Conservation (phyloP, 92 coral and sea anemone species). For the Heteractis magnifica region DNA sequence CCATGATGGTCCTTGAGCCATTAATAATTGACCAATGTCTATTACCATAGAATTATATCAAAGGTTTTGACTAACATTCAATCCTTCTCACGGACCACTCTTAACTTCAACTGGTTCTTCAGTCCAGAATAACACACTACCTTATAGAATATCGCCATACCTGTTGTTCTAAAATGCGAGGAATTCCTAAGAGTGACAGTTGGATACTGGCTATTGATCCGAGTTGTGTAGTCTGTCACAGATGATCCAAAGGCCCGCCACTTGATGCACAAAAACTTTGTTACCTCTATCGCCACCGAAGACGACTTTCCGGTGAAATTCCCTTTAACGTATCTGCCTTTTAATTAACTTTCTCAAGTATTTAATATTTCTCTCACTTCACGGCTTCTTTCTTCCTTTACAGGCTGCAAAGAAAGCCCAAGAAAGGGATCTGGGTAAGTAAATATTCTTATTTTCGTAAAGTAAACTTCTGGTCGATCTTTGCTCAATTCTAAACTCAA, state of each 20-base stretch:
- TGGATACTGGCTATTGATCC: background rate
- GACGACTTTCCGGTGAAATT: constrained; percentile 37
- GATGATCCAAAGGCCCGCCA: background rate
- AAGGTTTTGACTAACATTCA: background rate
- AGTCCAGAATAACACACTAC: background rate
- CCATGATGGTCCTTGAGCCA: constrained; percentile 15
- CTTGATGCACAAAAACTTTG: constrained; percentile 43
- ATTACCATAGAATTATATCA: background rate
- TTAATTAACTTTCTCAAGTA: background rate
- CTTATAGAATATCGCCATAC: background rate
- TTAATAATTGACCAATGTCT: constrained; percentile 22
- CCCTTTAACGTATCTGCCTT: background rate
- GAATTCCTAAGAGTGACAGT: background rate
- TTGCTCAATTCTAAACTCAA: background rate
- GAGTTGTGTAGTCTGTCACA: background rate
- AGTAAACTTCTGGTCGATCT: background rate
- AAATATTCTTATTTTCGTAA: background rate
- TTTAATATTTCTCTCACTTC: constrained; percentile 1
- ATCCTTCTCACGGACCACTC: background rate
- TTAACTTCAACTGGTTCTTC: background rate
- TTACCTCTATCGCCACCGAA: constrained; percentile 43
- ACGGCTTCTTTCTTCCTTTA: background rate
- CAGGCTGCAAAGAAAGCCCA: constrained; percentile 68
- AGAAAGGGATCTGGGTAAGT: constrained; percentile 57
- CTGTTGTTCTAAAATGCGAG: background rate